phyloP scores from a whole-genome alignment of 1,140 invertebrate species.

The Bathynomus jamesi region DNA sequence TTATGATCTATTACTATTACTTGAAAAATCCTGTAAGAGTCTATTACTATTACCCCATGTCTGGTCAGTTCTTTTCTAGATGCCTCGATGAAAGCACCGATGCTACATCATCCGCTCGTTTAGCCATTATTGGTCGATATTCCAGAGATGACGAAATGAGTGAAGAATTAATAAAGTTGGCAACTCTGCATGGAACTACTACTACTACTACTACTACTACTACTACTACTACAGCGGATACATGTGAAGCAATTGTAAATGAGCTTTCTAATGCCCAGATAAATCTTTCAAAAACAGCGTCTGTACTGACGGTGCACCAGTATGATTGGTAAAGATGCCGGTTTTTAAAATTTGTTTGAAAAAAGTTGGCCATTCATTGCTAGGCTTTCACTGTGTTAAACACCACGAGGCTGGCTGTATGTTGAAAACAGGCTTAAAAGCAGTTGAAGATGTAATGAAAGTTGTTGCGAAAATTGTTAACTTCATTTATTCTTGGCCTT shows the following conservation, averaged over 20 bases:
- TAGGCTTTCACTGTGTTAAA: constrained; percentile 38
- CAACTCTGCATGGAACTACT: background rate
- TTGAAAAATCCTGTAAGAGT: too few species aligned
- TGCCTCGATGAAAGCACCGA: background rate
- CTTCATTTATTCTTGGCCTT: constrained; percentile 37
- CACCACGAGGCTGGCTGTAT: constrained; percentile 33
- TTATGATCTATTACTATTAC: too few species aligned
- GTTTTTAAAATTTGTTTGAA: constrained; percentile 12
- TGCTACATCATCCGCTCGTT: background rate
- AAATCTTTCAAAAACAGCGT: too few species aligned
- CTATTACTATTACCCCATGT: too few species aligned
- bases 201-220: too few species aligned
- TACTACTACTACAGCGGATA: background rate
- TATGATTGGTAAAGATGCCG: constrained; percentile 1
- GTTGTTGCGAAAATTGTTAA: constrained; percentile 10
- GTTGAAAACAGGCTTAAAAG: constrained; percentile 33
- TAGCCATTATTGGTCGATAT: background rate
- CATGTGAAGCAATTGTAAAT: background rate
- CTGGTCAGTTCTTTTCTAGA: constrained; percentile 1
- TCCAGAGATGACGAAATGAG: background rate
- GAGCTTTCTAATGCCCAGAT: background rate
- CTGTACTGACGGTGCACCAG: background rate
- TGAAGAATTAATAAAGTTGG: background rate
- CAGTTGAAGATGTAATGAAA: constrained; percentile 22
- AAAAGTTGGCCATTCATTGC: constrained; percentile 38